Percentiles rank a stretch among this genome's conserved stretches.
Conservation (phyloP, 2,888 invertebrate genomes). For the Drosophila mayaguana region DNA sequence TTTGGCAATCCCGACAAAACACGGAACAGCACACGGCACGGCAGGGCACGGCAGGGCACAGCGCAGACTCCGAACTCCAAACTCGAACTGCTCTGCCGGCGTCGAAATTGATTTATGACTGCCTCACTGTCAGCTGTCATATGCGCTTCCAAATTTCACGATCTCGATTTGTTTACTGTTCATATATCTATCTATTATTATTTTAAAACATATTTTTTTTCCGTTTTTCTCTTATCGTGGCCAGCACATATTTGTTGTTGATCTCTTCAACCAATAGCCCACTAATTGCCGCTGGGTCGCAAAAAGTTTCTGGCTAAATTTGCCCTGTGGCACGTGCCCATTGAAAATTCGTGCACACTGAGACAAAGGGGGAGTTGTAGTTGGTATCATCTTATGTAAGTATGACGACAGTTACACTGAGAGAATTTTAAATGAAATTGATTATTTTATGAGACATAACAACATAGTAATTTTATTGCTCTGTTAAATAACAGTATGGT, state of each 20-base stretch:
- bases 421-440: background rate
- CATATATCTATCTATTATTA: background rate
- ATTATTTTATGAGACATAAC: no score
- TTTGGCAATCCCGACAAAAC: conserved; percentile 48
- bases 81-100: conserved; percentile 45
- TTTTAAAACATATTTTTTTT: background rate
- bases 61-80: conserved; percentile 11
- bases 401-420: background rate
- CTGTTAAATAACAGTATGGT: no score
- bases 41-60: background rate
- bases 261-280: conserved; percentile 14
- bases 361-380: background rate
- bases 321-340: conserved; percentile 35
- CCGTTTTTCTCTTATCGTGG: conserved; percentile 6
- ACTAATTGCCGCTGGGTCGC: conserved; percentile 43
- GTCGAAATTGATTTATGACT: conserved; percentile 68
- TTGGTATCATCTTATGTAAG: background rate
- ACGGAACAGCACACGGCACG: conserved; percentile 11
- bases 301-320: conserved; percentile 29
- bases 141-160: conserved; percentile 46
- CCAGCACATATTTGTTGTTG: conserved; percentile 29
- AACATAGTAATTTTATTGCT: no score
- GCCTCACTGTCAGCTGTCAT: conserved; percentile 47
- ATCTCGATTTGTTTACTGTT: conserved; percentile 10
- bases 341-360: conserved; percentile 28